Percentiles rank a stretch among this genome's conserved stretches.
Evolutionary conservation across 2,888 invertebrate species (phyloP).

Genomic region (Alcis repandata): DNA sequence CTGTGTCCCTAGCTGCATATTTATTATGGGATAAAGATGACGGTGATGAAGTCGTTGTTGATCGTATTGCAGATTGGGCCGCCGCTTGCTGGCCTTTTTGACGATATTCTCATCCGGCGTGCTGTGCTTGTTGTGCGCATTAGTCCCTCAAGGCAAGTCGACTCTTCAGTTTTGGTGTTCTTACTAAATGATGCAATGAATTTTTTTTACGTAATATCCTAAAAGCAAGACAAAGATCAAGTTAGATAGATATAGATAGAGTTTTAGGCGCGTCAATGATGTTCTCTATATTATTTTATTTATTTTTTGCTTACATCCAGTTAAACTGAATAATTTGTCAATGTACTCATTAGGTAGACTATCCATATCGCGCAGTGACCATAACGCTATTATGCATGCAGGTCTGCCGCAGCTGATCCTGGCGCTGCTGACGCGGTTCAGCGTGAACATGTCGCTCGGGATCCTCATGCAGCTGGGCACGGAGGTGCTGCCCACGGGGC

Average conservation of each 20-base stretch:
- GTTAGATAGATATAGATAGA: too few relatives aligned
- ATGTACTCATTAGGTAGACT: too few relatives aligned
- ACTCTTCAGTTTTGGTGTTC: too few relatives aligned
- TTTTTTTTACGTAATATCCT: too few relatives aligned
- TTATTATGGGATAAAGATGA: not conserved
- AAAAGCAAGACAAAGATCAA: too few relatives aligned
- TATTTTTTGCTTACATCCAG: too few relatives aligned
- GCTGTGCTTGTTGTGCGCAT: slow-evolving; percentile 57
- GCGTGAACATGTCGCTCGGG: slow-evolving; percentile 67
- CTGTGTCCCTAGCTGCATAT: not conserved
- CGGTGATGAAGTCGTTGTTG: not conserved
- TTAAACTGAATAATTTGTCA: too few relatives aligned
- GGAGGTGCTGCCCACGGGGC: slow-evolving; percentile 67
- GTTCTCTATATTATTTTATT: too few relatives aligned
- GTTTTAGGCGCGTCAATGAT: too few relatives aligned
- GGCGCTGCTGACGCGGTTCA: slow-evolving; percentile 65
- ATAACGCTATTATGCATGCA: not conserved
- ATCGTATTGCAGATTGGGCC: slow-evolving; percentile 57
- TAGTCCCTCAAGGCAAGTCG: slow-evolving; percentile 59
- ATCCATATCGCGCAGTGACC: not conserved
- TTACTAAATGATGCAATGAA: too few relatives aligned
- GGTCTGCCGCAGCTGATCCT: slow-evolving; percentile 61
- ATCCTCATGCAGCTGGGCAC: slow-evolving; percentile 65
- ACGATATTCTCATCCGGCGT: slow-evolving; percentile 58
- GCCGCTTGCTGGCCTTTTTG: slow-evolving; percentile 57